Base-by-base conservation (phyloP, 2,797 vertebrate genomes). In the Triplophysa bombifrons region DNA sequence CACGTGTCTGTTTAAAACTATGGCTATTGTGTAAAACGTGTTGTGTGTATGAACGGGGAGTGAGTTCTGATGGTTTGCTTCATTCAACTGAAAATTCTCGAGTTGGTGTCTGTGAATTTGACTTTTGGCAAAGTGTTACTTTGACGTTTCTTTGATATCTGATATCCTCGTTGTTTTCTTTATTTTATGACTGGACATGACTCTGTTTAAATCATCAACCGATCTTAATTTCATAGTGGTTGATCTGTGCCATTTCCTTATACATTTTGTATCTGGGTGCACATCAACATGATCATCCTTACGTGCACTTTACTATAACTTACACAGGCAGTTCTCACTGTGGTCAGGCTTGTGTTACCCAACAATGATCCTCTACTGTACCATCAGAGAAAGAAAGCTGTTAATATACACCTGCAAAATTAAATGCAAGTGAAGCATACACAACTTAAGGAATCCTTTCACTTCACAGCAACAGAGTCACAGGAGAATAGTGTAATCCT, bases 321-420 rank as follows among this genome's bases (percentile, higher is more conserved):
- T 2, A 55, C 20, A 44, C 34, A 41, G 53, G 34, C 13, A 38
- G 46, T 53, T 64, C 13, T 56, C 20, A 10, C 20, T 30, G 27
- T 53, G 48, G n/a, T 64, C 19, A 53, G 55, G 34, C 50, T 3
- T 41, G 25, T 72, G 20, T 48, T 2, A 64, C 19, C 67, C 69
- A 38, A 76, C 50, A 76, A 17, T n/a, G 48, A 58, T 72, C 17
- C 56, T 30, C 16, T n/a, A n/a, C 11, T 55, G 56, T 70, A 46
- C 19, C 20, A 12, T 78, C 72, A 71, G 30, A 80, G 65, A 80
- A 82, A 72, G 58, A 3, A 41, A 16, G 22, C 48, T 9, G 13
- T 78, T 19, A n/a, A 20, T 30, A 30, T 6, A 51, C 71, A 79
- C 69, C 80, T 83, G 73, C 65, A 41, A 82, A 82, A 82, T 74